Evolutionary conservation across 2,888 invertebrate genomes (phyloP).

Genomic region (Hanleya hanleyi): DNA sequence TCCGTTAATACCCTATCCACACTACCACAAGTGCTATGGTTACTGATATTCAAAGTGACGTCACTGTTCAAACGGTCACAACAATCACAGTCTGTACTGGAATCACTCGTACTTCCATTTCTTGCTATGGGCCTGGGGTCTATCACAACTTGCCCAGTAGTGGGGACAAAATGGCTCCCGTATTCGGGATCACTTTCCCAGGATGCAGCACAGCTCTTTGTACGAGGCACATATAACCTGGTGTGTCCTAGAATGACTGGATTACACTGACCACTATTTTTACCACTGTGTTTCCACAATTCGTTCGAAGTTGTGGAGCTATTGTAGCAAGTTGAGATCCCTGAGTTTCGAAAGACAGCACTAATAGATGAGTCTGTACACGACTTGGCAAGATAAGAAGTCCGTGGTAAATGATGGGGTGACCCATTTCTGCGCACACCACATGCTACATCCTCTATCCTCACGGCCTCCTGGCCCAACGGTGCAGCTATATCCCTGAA

Average conservation of each 20-base stretch:
- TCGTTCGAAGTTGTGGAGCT: background rate
- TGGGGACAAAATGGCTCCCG: background rate
- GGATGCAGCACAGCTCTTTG: background rate
- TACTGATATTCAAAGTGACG: slow-evolving; percentile 45
- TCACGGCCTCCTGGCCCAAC: no score
- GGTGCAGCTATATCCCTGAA: background rate
- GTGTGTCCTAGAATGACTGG: slow-evolving; percentile 2
- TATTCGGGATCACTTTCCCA: slow-evolving; percentile 41
- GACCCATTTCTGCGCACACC: background rate
- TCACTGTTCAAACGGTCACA: slow-evolving; percentile 20
- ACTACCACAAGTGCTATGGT: slow-evolving; percentile 58
- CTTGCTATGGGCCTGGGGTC: background rate
- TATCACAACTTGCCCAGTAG: background rate
- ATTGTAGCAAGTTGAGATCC: slow-evolving; percentile 21
- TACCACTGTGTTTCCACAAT: background rate
- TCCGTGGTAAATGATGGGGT: background rate
- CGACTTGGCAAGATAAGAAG: background rate
- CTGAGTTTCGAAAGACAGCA: slow-evolving; percentile 20
- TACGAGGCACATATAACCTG: background rate
- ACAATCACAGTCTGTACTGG: slow-evolving; percentile 39
- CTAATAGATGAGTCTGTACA: slow-evolving; percentile 6
- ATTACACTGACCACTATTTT: background rate
- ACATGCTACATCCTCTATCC: background rate
- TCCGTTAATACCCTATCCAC: slow-evolving; percentile 56
- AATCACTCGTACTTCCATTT: slow-evolving; percentile 33